These are phyloP conservation scores for Coluber constrictor DNA, from an alignment of 2,797 vertebrate genomes.

Conservation along the genomic window DNA sequence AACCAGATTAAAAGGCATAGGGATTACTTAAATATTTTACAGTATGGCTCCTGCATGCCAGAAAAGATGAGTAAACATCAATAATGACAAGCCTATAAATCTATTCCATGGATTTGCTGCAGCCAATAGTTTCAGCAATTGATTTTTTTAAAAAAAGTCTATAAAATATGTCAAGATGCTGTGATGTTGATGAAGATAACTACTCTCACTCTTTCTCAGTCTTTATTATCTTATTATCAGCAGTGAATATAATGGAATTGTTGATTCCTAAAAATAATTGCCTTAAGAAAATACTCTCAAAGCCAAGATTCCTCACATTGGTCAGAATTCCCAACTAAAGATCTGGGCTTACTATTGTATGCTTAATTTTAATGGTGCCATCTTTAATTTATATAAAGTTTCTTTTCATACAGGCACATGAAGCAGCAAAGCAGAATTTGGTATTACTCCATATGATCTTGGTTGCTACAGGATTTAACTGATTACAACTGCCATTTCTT, in stretches of 20 bases:
- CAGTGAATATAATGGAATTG: neutral
- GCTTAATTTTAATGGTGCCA: neutral
- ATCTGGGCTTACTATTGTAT: neutral
- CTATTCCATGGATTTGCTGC: neutral
- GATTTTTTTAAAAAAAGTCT: neutral
- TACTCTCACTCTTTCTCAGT: neutral
- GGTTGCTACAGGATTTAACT: neutral
- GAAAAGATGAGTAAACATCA: neutral
- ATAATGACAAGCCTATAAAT: neutral
- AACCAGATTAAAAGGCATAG: neutral
- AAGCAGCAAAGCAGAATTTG: neutral
- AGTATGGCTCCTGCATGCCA: constrained; percentile 9
- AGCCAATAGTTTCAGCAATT: neutral
- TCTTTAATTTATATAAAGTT: neutral
- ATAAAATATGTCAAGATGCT: neutral
- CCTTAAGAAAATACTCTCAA: neutral
- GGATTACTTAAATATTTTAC: neutral
- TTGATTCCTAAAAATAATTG: neutral
- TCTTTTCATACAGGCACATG: neutral
- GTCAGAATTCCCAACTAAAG: neutral
- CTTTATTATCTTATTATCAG: constrained; percentile 20
- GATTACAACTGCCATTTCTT: neutral
- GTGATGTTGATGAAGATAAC: neutral
- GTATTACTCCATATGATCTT: neutral
- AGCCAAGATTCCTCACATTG: neutral